Evolutionary conservation across 2,888 invertebrate species (phyloP).

Genomic region (Rotaria magnacalcarata): DNA sequence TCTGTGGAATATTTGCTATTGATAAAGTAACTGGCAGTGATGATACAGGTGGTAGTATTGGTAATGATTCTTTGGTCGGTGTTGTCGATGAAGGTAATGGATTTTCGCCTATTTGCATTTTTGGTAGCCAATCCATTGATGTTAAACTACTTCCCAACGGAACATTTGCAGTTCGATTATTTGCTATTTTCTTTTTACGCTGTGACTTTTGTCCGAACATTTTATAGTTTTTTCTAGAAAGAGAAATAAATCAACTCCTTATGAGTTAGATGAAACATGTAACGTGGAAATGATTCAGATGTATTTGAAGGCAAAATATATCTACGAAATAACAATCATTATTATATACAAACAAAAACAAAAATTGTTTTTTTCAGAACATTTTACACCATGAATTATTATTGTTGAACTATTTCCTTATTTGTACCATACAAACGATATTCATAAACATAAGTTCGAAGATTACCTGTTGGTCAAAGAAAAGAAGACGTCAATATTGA

Average conservation of each 20-base stretch:
- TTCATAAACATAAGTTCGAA: constrained; percentile 17
- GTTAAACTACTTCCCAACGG: constrained; percentile 60
- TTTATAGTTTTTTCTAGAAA: neutral
- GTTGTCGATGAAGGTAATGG: constrained; percentile 1
- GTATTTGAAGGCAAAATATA: neutral
- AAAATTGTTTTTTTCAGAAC: neutral
- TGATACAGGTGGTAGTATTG: neutral
- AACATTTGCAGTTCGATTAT: neutral
- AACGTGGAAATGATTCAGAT: neutral
- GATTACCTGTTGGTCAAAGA: neutral
- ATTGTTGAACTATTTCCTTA: neutral
- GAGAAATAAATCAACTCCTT: neutral
- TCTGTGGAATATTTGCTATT: constrained; percentile 50
- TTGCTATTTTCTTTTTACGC: neutral
- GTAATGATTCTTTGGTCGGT: neutral
- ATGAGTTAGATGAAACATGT: neutral
- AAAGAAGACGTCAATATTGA: neutral
- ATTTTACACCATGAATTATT: neutral
- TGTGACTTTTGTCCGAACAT: neutral
- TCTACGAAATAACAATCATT: neutral
- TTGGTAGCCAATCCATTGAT: constrained; percentile 63
- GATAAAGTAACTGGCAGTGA: constrained; percentile 11
- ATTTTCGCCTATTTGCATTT: constrained; percentile 58
- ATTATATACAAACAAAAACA: neutral
- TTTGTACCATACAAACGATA: constrained; percentile 30